Conservation (phyloP, 2,797 vertebrate genomes). For the Rachycentron canadum region DNA sequence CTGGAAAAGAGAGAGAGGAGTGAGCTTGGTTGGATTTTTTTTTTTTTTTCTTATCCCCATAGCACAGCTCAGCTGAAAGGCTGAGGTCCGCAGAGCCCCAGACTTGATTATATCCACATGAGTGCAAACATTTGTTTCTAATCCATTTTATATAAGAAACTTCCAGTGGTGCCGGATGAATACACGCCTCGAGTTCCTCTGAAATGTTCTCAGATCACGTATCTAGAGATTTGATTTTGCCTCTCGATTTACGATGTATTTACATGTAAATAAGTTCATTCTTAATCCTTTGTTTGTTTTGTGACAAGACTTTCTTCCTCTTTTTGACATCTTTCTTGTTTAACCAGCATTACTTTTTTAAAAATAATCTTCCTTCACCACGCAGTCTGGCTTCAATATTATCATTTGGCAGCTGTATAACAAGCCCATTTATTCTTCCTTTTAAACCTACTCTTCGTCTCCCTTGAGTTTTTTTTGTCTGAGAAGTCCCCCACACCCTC, state of each 20-base stretch:
- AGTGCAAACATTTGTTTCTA: constrained; percentile 87
- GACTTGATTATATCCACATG: constrained; percentile 87
- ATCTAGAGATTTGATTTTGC: constrained; percentile 45
- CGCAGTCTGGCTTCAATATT: constrained; percentile 71
- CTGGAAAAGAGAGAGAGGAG: constrained; percentile 76
- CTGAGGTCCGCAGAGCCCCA: constrained; percentile 72
- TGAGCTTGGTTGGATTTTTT: constrained; percentile 58
- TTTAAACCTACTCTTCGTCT: constrained; percentile 52
- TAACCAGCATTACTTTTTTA: constrained; percentile 22
- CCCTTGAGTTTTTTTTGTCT: constrained; percentile 32
- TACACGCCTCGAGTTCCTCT: constrained; percentile 65
- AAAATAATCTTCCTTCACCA: constrained; percentile 35
- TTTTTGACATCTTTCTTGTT: constrained; percentile 45
- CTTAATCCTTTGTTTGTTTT: constrained; percentile 48
- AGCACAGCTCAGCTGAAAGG: constrained; percentile 77
- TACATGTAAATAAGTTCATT: constrained; percentile 39
- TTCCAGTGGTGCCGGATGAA: constrained; percentile 81
- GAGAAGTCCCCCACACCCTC: constrained; percentile 63
- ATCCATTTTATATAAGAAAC: constrained; percentile 86
- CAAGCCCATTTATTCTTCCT: constrained; percentile 57
- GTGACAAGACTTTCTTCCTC: constrained; percentile 30
- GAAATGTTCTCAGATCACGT: constrained; percentile 64
- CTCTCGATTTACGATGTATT: constrained; percentile 39
- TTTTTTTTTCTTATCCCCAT: constrained; percentile 49
- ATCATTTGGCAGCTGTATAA: constrained; percentile 67